phyloP scores from a whole-genome alignment of 2,888 invertebrate genomes.

The Cylloceria caligata region DNA sequence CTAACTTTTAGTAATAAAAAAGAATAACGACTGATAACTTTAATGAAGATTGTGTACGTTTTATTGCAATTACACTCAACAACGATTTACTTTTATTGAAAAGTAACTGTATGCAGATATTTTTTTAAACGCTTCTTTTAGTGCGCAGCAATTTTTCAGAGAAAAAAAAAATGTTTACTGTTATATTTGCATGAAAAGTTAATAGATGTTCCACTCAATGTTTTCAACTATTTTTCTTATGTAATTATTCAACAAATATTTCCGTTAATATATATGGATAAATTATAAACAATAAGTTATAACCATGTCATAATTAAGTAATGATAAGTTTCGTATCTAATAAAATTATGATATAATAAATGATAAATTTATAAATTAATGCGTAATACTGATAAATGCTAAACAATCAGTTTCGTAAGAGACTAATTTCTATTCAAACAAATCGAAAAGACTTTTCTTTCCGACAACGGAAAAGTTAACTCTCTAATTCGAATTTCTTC shows the following conservation, averaged over 20 bases:
- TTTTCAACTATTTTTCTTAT: neutral
- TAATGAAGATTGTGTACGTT: neutral
- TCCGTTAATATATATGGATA: too few relatives aligned
- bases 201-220: neutral
- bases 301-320: too few relatives aligned
- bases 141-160: too few relatives aligned
- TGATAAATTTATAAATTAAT: neutral
- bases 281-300: too few relatives aligned
- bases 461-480: neutral
- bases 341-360: too few relatives aligned
- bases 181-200: neutral
- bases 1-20: neutral
- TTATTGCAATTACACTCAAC: neutral
- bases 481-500: conserved; percentile 2
- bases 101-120: too few relatives aligned
- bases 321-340: too few relatives aligned
- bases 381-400: neutral
- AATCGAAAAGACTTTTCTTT: neutral
- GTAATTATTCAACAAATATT: neutral
- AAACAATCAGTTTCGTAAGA: neutral
- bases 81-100: neutral
- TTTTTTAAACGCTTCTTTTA: too few relatives aligned
- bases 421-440: neutral
- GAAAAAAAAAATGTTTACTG: neutral
- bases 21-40: neutral